Base-by-base conservation (phyloP, 2,888 invertebrate genomes). In the Lycia hirtaria region DNA sequence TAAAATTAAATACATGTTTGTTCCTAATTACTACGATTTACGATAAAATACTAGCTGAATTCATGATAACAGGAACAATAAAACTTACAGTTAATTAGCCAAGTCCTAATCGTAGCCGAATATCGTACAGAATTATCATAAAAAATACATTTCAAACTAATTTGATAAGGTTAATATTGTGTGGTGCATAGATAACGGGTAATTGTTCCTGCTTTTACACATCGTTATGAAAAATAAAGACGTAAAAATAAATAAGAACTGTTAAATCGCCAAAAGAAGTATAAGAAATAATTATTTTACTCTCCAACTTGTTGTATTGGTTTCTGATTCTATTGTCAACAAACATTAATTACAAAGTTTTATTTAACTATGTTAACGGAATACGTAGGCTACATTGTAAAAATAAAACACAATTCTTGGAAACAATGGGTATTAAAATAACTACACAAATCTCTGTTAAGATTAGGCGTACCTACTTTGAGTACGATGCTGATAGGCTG, bases 91-190 rank as follows among this genome's bases (percentile, higher is more conserved):
- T 67, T 66, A 69, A 71, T 76, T 72, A 76, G 71, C 58, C 65
- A 64, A 38, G 56, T 60, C 64, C 65, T 73, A 72, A 75, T 72
- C 73, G 67, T 59, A 55, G 58, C 68, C 71, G 66, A 68, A 71
- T 71, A 78, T 78, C 73, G 62, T 55, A 65, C 56, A 64, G 41
- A 65, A 80, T 79, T 82, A 78, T 68, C 78, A 82, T 81, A 81
- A 78, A 82, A 78, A 72, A 60, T 59, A 73, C 77, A 78, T 82
- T 76, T 76, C 62, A 60, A n/a, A 68, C 62, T 76, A 77, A 81
- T 78, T 77, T 73, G 76, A 78, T 73, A 73, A 65, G 67, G 68
- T 67, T 67, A 72, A 70, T 76, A 26, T 15, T 76, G 78, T 60
- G 64, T 59, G 60, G 56, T 62, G 52, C 40, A 47, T 58, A 71